A percentile compares a stretch with the other conserved stretches of the same genome.
Evolutionary conservation across 2,888 invertebrate species (phyloP).

Genomic region (Netelia fuscicornis): DNA sequence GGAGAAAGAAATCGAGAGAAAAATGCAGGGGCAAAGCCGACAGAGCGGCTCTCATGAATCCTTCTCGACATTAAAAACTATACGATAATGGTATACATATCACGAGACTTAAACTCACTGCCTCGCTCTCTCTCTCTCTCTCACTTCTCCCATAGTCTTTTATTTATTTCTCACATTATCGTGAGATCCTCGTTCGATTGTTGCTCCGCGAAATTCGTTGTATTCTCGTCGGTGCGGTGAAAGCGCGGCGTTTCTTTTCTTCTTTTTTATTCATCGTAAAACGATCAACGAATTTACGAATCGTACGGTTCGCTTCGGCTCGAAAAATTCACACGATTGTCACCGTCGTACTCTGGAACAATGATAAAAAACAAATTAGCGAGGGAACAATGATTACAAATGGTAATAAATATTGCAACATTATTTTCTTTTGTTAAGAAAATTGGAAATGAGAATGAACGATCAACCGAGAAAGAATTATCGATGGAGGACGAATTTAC

Average conservation of each 20-base stretch:
- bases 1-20: background rate
- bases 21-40: slow-evolving; percentile 30
- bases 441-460: too few species aligned
- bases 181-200: slow-evolving; percentile 61
- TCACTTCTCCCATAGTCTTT: background rate
- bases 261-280: background rate
- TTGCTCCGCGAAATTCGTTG: slow-evolving; percentile 52
- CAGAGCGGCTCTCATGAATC: slow-evolving; percentile 20
- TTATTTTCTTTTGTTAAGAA: too few species aligned
- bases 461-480: too few species aligned
- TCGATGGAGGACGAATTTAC: too few species aligned
- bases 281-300: background rate
- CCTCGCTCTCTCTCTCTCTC: slow-evolving; percentile 30
- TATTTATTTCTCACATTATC: slow-evolving; percentile 58
- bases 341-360: too few species aligned
- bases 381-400: too few species aligned
- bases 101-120: slow-evolving; percentile 43
- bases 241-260: slow-evolving; percentile 42
- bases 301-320: background rate
- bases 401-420: too few species aligned
- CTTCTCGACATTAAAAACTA: slow-evolving; percentile 20
- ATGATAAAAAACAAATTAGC: too few species aligned
- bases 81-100: slow-evolving; percentile 30
- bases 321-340: background rate
- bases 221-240: slow-evolving; percentile 53